phyloP scores from a whole-genome alignment of 2,113 vertebrate species.

The Monarcha castaneiventris region DNA sequence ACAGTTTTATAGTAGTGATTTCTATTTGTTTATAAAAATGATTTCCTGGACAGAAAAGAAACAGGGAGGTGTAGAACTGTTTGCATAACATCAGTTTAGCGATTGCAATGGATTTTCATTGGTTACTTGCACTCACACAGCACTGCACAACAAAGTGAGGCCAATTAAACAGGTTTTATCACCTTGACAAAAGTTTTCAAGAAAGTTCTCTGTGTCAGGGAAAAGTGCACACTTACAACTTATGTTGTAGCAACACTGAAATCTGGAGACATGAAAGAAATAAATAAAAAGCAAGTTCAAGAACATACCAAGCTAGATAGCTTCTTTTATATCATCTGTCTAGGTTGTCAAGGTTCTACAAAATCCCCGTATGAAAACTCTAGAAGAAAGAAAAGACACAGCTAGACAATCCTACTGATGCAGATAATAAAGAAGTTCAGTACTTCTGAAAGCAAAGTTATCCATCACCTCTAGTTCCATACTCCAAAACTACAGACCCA shows the following conservation, averaged over 20 bases:
- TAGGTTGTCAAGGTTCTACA: neutral
- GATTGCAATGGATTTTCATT: neutral
- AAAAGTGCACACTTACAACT: neutral
- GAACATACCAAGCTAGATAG: neutral
- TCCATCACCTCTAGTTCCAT: neutral
- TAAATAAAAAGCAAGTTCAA: neutral
- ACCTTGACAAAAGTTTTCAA: neutral
- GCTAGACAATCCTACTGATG: neutral
- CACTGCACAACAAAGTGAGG: neutral
- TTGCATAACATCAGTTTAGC: neutral
- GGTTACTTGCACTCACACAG: neutral
- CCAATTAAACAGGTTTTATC: neutral
- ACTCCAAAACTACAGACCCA: neutral
- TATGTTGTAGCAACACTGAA: neutral
- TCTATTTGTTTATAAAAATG: neutral
- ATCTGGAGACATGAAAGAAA: neutral
- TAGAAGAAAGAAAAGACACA: neutral
- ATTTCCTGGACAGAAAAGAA: neutral
- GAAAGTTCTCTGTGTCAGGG: neutral
- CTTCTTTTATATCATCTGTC: neutral
- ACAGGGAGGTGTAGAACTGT: neutral
- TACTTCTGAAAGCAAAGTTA: neutral
- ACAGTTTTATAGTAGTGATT: neutral
- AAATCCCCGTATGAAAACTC: neutral
- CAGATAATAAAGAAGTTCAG: neutral